phyloP scores from a whole-genome alignment of 2,113 vertebrate species.

The Athene cunicularia region DNA sequence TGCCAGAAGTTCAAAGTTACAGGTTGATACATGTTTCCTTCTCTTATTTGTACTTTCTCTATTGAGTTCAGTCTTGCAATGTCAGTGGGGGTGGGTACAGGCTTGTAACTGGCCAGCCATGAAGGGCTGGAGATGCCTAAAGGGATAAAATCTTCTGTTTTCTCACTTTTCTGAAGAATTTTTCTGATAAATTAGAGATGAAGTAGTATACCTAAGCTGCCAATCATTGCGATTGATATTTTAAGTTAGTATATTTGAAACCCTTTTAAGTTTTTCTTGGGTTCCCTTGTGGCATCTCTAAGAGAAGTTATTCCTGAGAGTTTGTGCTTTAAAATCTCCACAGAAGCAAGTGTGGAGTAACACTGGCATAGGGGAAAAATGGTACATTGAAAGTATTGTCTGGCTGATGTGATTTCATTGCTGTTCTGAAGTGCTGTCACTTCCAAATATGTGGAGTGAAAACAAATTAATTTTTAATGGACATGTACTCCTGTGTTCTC shows the following conservation, averaged over 20 bases:
- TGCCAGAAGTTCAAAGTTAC: neutral
- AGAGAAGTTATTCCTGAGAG: neutral
- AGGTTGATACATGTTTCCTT: neutral
- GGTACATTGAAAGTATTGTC: neutral
- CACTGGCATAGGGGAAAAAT: neutral
- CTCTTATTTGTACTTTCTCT: neutral
- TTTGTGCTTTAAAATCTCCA: neutral
- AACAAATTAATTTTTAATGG: neutral
- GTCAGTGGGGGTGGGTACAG: neutral
- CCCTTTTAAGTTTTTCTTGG: neutral
- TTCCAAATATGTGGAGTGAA: neutral
- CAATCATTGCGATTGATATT: neutral
- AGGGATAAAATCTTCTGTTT: neutral
- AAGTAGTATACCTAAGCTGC: neutral
- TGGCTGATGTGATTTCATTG: fast-evolving
- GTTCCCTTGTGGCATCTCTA: neutral
- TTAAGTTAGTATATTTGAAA: conserved; percentile 11
- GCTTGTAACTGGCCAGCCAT: neutral
- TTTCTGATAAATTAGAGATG: neutral
- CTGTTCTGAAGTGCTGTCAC: neutral
- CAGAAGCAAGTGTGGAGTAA: neutral
- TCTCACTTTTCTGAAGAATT: neutral
- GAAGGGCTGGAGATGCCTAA: neutral
- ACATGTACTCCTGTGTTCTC: neutral
- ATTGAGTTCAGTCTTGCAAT: neutral